Base-by-base conservation (phyloP, 2,888 invertebrate genomes). In the Yponomeuta malinellus region DNA sequence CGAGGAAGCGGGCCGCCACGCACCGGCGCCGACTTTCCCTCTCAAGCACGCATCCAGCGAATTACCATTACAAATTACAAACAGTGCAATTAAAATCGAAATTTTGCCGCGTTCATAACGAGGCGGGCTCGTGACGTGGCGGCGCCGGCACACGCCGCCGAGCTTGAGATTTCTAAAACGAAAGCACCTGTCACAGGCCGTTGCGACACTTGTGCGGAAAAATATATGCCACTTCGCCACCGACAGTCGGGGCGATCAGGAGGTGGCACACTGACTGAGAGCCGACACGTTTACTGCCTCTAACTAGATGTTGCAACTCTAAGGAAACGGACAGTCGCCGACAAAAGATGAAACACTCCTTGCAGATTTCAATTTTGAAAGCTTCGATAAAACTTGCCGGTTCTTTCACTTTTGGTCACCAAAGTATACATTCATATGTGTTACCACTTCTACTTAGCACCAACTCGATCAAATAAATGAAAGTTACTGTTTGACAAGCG, bases 1-100 rank as follows among this genome's bases (percentile, higher is more conserved):
- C 76, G 77, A 83, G 88, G 88, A 86, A 88, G 81, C 80, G 31
- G 67, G 67, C 67, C 78, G 79, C 76, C 76, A 82, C 85, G 87
- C 76, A 86, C 83, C 79, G 83, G 76, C 79, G 85, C 48, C 63
- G 83, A 88, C 90, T 91, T 92, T 92, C 91, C 87, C 89, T 89
- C 84, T 88, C 83, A 77, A 75, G 75, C 78, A 78, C 80, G 82
- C 81, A 87, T 83, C 84, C 82, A 81, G 79, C 78, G 75, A 76
- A 83, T 83, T 81, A 78, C 79, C 77, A 79, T 81, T 80, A 81
- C 78, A 73, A 71, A 72, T 67, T 72, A 82, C 78, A 77, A 76
- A 23, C 70, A 43, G 63, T 70, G 65, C 71, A 74, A 73, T 71
- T 72, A 71, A 71, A 71, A 72, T 74, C 74, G 77, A 78, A 79